Percentiles rank a stretch among this genome's conserved stretches.
Conservation (phyloP, 2,113 vertebrate genomes). For the Nesoenas mayeri region DNA sequence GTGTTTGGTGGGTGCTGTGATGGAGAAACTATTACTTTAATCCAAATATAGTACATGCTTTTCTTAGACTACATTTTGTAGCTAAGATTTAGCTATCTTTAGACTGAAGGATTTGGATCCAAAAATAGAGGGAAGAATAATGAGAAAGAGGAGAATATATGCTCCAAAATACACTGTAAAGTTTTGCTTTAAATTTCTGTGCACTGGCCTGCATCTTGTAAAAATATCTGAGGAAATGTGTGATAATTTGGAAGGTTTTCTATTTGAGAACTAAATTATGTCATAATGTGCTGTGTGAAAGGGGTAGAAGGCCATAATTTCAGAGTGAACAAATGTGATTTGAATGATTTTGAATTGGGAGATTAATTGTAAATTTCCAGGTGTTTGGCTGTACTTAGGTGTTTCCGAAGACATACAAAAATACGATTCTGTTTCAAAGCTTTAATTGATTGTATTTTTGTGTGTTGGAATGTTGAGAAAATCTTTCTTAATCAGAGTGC, state of each 20-base stretch:
- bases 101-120: not conserved
- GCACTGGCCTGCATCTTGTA: not conserved
- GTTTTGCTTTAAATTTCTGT: not conserved
- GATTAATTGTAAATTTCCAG: not conserved
- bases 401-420: not conserved
- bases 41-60: not conserved
- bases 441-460: not conserved
- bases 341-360: not conserved
- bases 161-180: not conserved
- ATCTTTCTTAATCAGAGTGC: not conserved
- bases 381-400: not conserved
- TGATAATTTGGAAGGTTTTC: not conserved
- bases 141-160: not conserved
- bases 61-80: not conserved
- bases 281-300: not conserved
- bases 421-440: not conserved
- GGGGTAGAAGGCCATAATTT: not conserved
- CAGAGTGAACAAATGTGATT: not conserved
- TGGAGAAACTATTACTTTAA: not conserved
- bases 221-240: not conserved
- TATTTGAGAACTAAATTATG: not conserved
- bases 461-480: not conserved
- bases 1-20: not conserved
- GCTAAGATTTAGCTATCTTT: not conserved
- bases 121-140: not conserved